A percentile compares a stretch with the other conserved stretches of the same genome.
Conservation (phyloP, 1,140 invertebrate species). For the Leptoteleia sp. region DNA sequence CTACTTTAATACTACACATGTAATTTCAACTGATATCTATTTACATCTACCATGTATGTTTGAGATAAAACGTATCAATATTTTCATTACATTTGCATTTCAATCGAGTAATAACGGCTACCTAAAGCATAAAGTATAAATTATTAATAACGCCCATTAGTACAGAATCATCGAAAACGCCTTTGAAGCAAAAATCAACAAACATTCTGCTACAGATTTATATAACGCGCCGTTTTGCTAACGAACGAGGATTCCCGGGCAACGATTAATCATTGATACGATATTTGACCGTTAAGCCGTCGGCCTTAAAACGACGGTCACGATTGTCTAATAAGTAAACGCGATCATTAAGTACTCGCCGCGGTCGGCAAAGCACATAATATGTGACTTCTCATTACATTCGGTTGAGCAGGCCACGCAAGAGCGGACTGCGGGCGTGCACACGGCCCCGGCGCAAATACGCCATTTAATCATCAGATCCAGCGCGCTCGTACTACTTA, state of each 20-base stretch:
- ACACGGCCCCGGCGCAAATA: conserved; percentile 23
- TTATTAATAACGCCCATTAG: no score
- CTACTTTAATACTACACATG: no score
- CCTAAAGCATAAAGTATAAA: no score
- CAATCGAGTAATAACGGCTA: no score
- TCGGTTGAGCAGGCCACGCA: conserved; percentile 26
- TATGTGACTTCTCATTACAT: conserved; percentile 50
- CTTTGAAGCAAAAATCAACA: no score
- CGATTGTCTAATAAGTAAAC: conserved; percentile 36
- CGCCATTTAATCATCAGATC: conserved; percentile 48
- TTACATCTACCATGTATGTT: no score
- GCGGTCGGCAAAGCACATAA: conserved; percentile 36
- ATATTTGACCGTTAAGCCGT: conserved; percentile 1
- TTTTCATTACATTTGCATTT: no score
- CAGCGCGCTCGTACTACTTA: conserved; percentile 42
- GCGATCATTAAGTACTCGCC: conserved; percentile 33
- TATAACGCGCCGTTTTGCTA: background rate
- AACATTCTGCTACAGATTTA: no score
- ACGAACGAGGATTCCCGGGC: background rate
- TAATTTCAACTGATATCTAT: no score
- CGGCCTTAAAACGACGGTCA: conserved; percentile 19
- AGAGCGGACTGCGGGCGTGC: conserved; percentile 15
- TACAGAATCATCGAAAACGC: no score
- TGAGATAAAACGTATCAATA: no score
- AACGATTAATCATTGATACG: conserved; percentile 9